These are phyloP conservation scores for Pachyuromys duprasi DNA, from an alignment of 2,797 vertebrate species.

Conservation along the genomic window DNA sequence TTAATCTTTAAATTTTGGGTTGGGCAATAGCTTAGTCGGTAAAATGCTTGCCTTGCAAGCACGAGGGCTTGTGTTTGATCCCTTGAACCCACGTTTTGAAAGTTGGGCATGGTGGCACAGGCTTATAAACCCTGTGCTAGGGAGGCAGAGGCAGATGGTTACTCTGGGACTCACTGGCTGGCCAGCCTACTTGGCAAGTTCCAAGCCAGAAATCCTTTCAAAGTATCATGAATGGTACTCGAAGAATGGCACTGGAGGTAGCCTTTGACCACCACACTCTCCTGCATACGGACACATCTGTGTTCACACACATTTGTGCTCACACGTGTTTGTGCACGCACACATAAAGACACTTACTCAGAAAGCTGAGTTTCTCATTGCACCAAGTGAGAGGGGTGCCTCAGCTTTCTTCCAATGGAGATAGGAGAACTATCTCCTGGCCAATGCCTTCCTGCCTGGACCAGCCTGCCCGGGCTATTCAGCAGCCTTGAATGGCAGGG, in stretches of 20 bases:
- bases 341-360: not conserved
- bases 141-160: not conserved
- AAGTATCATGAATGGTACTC: not conserved
- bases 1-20: not conserved
- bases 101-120: not conserved
- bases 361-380: not conserved
- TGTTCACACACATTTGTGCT: too few species aligned
- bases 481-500: not conserved
- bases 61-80: not conserved
- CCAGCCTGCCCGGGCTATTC: too few species aligned
- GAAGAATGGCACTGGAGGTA: not conserved
- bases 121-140: not conserved
- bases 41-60: not conserved
- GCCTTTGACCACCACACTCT: not conserved
- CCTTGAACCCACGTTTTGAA: not conserved
- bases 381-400: not conserved
- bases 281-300: not conserved
- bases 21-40: not conserved
- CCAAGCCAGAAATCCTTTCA: not conserved
- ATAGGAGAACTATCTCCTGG: not conserved
- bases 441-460: not conserved
- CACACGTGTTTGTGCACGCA: not conserved
- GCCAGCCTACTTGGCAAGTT: not conserved
- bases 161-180: not conserved
- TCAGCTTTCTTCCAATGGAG: too few species aligned